These are phyloP conservation scores for Condylura cristata DNA, from an alignment of 2,113 vertebrate genomes.

Conservation along the genomic window DNA sequence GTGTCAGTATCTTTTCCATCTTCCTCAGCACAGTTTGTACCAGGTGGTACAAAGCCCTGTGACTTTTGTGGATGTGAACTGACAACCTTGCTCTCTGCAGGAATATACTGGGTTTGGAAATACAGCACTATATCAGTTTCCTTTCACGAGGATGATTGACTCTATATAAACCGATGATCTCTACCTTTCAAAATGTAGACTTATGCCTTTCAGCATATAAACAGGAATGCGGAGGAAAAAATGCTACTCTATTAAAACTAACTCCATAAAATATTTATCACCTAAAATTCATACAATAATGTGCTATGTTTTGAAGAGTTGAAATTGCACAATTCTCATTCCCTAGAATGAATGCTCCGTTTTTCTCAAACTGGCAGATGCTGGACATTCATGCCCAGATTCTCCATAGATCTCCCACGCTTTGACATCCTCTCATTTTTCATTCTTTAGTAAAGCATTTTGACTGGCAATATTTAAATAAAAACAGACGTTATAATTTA, in stretches of 20 bases:
- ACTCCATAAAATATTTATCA: slow-evolving; percentile 3
- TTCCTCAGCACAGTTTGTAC: background rate
- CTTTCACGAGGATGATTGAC: slow-evolving; percentile 1
- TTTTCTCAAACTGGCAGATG: slow-evolving; percentile 31
- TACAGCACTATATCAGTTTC: background rate
- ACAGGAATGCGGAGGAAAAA: background rate
- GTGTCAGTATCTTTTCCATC: slow-evolving; percentile 13
- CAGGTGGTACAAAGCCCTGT: slow-evolving; percentile 25
- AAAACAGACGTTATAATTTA: slow-evolving; percentile 40
- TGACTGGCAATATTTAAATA: slow-evolving; percentile 53
- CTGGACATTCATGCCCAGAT: background rate
- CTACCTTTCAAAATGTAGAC: slow-evolving; percentile 33
- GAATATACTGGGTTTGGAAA: slow-evolving; percentile 52
- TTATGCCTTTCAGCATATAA: slow-evolving; percentile 57
- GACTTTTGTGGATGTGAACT: background rate
- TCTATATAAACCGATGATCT: background rate
- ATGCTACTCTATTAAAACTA: slow-evolving; percentile 59
- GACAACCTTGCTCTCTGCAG: slow-evolving; percentile 6
- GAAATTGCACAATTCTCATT: slow-evolving; percentile 32
- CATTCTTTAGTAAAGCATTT: slow-evolving; percentile 41
- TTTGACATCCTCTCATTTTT: slow-evolving; percentile 16
- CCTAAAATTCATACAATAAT: slow-evolving; percentile 38
- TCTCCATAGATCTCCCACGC: background rate
- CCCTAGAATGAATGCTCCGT: background rate
- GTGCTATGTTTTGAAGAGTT: slow-evolving; percentile 49